Base-by-base conservation (phyloP, 2,797 vertebrate species). In the Spatula clypeata region DNA sequence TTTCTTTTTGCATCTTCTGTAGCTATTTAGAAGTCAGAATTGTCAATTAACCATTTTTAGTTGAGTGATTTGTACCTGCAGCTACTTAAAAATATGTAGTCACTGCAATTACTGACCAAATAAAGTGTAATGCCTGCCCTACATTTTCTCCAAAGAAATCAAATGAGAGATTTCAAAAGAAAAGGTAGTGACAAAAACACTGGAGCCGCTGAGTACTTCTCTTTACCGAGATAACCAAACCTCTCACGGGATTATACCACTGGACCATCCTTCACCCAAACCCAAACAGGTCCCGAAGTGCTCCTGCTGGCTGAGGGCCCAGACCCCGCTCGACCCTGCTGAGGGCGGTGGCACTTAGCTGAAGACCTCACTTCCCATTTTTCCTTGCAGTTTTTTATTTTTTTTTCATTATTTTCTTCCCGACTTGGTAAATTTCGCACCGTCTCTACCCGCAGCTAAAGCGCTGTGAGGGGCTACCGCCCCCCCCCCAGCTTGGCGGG, bases 1-100 rank as follows among this genome's bases (percentile, higher is more conserved):
- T 98, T 80, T 99, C 98, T 45, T 95, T 98, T 45, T 98, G 98
- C 82, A 99, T 98, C 72, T 94, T 97, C 93, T 88, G 97, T 90
- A 99, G 94, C 99, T 99, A 95, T 96, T 79, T 8, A 20, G 84
- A 58, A 57, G 74, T 69, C 9, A 72, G 23, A 82, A 64, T 38
- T 3, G 9, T 4, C 72, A 76, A 31, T 29, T 32, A 32, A 67
- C 16, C 26, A 2, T 4, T 38, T 72, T 67, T 2, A 11, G 29
- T 5, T 32, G 17, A 27, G 16, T 0, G 6, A 9, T 61, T 21
- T 31, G 47, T 45, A 65, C 47, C 57, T 21, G 32, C 42, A 58
- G 11, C 55, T 62, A 51, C 29, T 65, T 75, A 10, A 47, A 60
- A 80, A 32, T 49, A 60, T 9, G 18, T 0, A 42, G 8, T 1